These are phyloP conservation scores for Bathynomus jamesi DNA, from an alignment of 1,140 invertebrate genomes.

Conservation along the genomic window DNA sequence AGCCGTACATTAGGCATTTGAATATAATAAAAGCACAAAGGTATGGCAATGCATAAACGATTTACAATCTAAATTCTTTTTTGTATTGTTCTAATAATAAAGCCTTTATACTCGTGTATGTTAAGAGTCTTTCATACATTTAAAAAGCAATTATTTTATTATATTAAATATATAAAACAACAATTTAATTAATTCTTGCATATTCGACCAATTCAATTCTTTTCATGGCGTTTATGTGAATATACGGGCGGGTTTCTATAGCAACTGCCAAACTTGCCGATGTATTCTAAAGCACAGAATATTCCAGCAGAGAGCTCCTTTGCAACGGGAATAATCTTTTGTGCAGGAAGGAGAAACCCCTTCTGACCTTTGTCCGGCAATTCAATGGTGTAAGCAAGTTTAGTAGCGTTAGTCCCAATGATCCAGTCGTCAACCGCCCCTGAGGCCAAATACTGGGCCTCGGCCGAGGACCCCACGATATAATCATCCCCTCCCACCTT, in stretches of 20 bases:
- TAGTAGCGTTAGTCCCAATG: slow-evolving; percentile 61
- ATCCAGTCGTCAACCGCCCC: slow-evolving; percentile 48
- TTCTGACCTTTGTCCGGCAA: slow-evolving; percentile 59
- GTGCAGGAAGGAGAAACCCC: slow-evolving; percentile 63
- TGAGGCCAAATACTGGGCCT: slow-evolving; percentile 38
- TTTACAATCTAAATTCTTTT: too few relatives aligned
- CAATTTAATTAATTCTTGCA: too few relatives aligned
- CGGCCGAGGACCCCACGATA: slow-evolving; percentile 4
- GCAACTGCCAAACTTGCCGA: background rate
- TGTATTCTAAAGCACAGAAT: background rate
- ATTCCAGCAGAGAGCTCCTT: slow-evolving; percentile 60
- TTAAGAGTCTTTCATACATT: too few relatives aligned
- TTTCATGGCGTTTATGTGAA: too few relatives aligned
- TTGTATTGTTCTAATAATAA: too few relatives aligned
- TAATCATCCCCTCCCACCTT: background rate
- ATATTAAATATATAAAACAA: too few relatives aligned
- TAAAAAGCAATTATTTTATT: too few relatives aligned
- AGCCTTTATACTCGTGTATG: too few relatives aligned
- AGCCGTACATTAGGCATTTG: too few relatives aligned
- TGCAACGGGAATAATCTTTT: slow-evolving; percentile 60
- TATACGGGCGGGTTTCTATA: background rate
- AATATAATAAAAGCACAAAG: too few relatives aligned
- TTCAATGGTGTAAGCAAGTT: slow-evolving; percentile 83
- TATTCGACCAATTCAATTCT: too few relatives aligned
- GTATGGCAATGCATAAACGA: too few relatives aligned